These are phyloP conservation scores for Spermophilus dauricus DNA, from an alignment of 2,113 vertebrate genomes.

Conservation along the genomic window DNA sequence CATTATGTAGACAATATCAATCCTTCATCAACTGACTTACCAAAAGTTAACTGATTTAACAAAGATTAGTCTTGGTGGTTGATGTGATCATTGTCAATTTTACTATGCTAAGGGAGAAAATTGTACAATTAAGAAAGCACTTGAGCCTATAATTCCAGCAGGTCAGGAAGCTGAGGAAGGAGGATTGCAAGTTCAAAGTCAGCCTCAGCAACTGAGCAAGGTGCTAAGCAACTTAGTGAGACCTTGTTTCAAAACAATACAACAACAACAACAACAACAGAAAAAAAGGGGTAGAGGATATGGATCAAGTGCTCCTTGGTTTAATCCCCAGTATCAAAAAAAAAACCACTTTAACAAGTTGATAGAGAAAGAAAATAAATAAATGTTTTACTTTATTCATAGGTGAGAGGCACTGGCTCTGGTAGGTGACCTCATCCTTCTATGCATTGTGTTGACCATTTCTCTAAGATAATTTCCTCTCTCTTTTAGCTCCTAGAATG, in stretches of 20 bases:
- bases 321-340: no score
- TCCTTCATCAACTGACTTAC: neutral
- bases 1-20: constrained; percentile 25
- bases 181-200: no score
- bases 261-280: no score
- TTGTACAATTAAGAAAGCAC: neutral
- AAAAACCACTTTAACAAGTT: neutral
- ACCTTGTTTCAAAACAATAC: no score
- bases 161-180: no score
- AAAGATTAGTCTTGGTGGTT: neutral
- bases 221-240: no score
- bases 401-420: constrained; percentile 52
- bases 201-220: no score
- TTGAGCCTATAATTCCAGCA: neutral
- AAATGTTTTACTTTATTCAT: neutral
- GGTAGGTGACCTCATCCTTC: constrained; percentile 69
- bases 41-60: neutral
- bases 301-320: no score
- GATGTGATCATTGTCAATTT: neutral
- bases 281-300: no score
- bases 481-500: constrained; percentile 84
- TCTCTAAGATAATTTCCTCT: constrained; percentile 71
- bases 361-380: neutral
- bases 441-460: constrained; percentile 73
- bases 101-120: neutral